Evolutionary conservation across 2,888 invertebrate genomes (phyloP).

Genomic region (Brachyopa scutellaris): DNA sequence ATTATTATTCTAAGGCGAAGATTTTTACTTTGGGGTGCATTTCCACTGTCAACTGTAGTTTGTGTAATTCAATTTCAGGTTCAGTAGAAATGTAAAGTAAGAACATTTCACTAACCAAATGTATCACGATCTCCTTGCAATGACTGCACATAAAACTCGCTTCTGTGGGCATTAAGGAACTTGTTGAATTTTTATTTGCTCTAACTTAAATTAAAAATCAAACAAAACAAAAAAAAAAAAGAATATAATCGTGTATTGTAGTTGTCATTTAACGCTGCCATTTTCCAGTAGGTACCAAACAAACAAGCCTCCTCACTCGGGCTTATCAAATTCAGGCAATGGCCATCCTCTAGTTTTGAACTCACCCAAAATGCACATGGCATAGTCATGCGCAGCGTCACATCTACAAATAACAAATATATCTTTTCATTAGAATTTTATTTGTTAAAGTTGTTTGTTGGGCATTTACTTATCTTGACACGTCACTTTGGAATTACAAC

Average conservation of each 20-base stretch:
- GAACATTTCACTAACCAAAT: no score
- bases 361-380: slow-evolving; percentile 44
- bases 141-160: no score
- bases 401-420: slow-evolving; percentile 24
- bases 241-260: neutral
- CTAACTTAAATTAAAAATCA: neutral
- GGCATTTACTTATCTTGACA: slow-evolving; percentile 44
- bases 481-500: slow-evolving; percentile 27
- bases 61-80: no score
- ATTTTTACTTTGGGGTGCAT: no score
- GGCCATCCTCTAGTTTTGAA: slow-evolving; percentile 15
- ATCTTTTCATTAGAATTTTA: no score
- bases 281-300: no score
- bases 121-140: no score
- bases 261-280: neutral
- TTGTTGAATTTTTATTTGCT: slow-evolving; percentile 14
- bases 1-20: no score
- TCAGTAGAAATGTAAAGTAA: no score
- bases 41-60: no score
- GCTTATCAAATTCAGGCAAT: slow-evolving; percentile 22
- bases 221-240: neutral
- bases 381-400: slow-evolving; percentile 13
- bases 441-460: no score
- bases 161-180: neutral
- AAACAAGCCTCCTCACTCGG: neutral